Evolutionary conservation across 2,797 vertebrate species (phyloP), one percentile per base, ranked within the genome.

Genomic region (Oophaga sylvatica): DNA sequence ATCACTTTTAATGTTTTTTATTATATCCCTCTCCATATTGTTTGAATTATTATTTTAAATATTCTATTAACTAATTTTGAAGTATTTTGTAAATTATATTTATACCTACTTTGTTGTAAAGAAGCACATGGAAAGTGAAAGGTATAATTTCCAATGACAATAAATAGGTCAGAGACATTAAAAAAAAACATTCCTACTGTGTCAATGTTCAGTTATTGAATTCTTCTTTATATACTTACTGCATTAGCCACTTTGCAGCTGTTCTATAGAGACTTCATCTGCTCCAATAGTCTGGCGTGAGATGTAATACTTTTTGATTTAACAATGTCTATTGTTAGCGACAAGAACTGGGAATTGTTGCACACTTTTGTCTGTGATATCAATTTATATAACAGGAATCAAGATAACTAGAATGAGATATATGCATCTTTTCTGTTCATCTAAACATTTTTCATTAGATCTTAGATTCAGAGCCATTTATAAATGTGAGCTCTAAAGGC

Each of bases 301-400:
- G 35, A 73, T 83, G 68, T 60, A 41, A 62, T 75, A 62, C 68
- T 41, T n/a, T 83, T 75, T 60, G 68, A 84, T 84, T 63, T 84
- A 56, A 63, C 71, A 77, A 41, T 84, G 31, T 73, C 35, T 76
- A 45, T 84, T 62, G 57, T 29, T 35, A 63, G 48, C 41, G 82
- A 73, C 35, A 84, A 45, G 31, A 77, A 65, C 22, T 56, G 48
- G 26, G 26, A n/a, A 1, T 45, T 77, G n/a, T 56, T 77, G 48
- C 26, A 53, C 20, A 56, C 75, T 56, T 8, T 71, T 22, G 20
- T 11, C 71, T 75, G 3, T 48, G 4, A 48, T 75, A 8, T 45
- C 1, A 73, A 48, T 48, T 75, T 48, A 48, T 45, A 75, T 48
- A n/a, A 48, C 45, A 67, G 29, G 45, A 68, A 20, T 63, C 79